Evolutionary conservation across 2,113 vertebrate genomes (phyloP).

Genomic region (Tetraodon nigroviridis): DNA sequence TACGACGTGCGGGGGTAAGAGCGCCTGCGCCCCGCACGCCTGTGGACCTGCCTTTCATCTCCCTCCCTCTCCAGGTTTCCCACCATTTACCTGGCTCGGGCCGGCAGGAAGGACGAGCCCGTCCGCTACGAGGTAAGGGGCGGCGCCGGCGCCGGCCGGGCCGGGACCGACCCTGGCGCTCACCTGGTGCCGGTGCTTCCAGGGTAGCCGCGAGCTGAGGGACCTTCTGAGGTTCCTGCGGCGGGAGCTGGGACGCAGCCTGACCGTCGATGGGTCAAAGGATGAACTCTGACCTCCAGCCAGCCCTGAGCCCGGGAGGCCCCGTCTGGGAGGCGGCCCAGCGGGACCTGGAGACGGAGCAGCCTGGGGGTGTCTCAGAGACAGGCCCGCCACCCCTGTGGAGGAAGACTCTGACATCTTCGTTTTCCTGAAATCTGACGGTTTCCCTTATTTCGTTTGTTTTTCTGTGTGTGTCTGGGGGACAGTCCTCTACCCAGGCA

Average conservation of each 20-base stretch:
- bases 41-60: neutral
- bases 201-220: slow-evolving; percentile 70
- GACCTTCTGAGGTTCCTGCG: slow-evolving; percentile 72
- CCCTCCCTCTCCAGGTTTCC: slow-evolving; percentile 62
- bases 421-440: too few relatives aligned
- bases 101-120: slow-evolving; percentile 64
- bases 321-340: neutral
- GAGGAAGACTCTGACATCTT: too few relatives aligned
- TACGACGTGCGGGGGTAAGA: slow-evolving; percentile 74
- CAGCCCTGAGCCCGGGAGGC: neutral
- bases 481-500: too few relatives aligned
- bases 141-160: neutral
- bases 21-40: neutral
- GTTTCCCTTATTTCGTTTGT: too few relatives aligned
- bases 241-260: slow-evolving; percentile 44
- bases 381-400: neutral
- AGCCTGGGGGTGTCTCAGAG: too few relatives aligned
- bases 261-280: slow-evolving; percentile 16
- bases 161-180: too few relatives aligned
- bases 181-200: neutral
- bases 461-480: too few relatives aligned
- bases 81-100: slow-evolving; percentile 69
- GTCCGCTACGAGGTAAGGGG: slow-evolving; percentile 65
- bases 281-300: slow-evolving; percentile 60
- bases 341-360: too few relatives aligned